phyloP scores from a whole-genome alignment of 2,888 invertebrate species.

The Argyresthia goedartella region DNA sequence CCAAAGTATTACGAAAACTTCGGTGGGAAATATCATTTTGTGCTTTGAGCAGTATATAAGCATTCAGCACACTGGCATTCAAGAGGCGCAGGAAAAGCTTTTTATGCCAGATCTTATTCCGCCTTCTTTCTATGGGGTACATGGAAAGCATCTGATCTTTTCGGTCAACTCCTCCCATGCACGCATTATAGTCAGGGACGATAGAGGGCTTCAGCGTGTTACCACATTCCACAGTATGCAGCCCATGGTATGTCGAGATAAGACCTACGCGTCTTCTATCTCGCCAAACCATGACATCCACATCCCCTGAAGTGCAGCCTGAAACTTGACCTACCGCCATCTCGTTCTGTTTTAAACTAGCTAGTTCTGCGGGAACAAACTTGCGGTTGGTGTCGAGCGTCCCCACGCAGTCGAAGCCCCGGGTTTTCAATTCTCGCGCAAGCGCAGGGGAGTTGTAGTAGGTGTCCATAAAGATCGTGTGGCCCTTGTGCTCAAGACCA shows the following conservation, averaged over 20 bases:
- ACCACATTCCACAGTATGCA: conserved; percentile 1
- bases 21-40: background rate
- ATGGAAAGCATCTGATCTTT: conserved; percentile 17
- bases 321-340: background rate
- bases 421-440: conserved; percentile 13
- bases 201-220: conserved; percentile 5
- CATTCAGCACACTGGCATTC: background rate
- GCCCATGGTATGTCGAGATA: conserved; percentile 7
- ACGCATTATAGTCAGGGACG: conserved; percentile 12
- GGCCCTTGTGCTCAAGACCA: conserved; percentile 11
- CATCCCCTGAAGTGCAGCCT: conserved; percentile 10
- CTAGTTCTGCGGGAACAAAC: conserved; percentile 14
- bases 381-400: conserved; percentile 14
- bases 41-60: background rate
- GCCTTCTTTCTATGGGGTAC: conserved; percentile 18
- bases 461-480: conserved; percentile 15
- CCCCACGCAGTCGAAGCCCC: conserved; percentile 16
- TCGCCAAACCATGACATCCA: conserved; percentile 23
- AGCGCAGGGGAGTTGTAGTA: conserved; percentile 15
- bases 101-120: conserved; percentile 17
- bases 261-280: conserved; percentile 1
- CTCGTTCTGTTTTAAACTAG: background rate
- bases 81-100: conserved; percentile 13
- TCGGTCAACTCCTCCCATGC: conserved; percentile 12
- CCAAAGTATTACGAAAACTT: background rate